phyloP scores from a whole-genome alignment of 2,797 vertebrate genomes.

The Intellagama lesueurii region DNA sequence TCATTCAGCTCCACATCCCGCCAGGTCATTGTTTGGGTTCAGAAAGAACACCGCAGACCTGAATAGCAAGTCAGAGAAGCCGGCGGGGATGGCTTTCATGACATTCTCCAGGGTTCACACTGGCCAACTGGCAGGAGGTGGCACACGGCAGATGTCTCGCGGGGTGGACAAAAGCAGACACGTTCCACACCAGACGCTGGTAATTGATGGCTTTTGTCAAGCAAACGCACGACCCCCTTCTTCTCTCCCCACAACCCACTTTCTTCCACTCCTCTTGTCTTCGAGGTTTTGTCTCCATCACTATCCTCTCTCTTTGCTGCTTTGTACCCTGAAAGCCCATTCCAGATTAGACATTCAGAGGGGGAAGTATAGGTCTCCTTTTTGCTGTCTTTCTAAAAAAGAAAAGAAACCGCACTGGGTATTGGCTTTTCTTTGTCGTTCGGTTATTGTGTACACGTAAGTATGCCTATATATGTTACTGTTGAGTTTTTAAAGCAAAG shows the following conservation, averaged over 20 bases:
- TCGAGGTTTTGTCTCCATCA: constrained; percentile 22
- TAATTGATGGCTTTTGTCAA: constrained; percentile 77
- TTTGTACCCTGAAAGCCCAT: constrained; percentile 24
- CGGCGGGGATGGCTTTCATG: constrained; percentile 71
- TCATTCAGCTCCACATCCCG: constrained; percentile 65
- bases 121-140: constrained; percentile 83
- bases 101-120: constrained; percentile 67
- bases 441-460: constrained; percentile 51
- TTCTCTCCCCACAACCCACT: neutral
- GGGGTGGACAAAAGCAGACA: constrained; percentile 81
- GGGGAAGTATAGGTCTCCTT: constrained; percentile 69
- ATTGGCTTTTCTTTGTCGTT: constrained; percentile 50
- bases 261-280: constrained; percentile 39
- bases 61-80: constrained; percentile 58
- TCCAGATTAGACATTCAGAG: constrained; percentile 80
- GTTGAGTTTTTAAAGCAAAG: constrained; percentile 52
- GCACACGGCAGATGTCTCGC: constrained; percentile 89
- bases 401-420: constrained; percentile 81
- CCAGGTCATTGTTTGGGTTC: constrained; percentile 82
- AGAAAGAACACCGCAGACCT: constrained; percentile 78
- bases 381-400: neutral
- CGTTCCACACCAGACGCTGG: constrained; percentile 77
- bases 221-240: constrained; percentile 17
- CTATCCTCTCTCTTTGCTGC: constrained; percentile 10
- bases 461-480: constrained; percentile 56